These are phyloP conservation scores for Muntiacus muntjak DNA, from an alignment of 2,113 vertebrate genomes.

Conservation along the genomic window DNA sequence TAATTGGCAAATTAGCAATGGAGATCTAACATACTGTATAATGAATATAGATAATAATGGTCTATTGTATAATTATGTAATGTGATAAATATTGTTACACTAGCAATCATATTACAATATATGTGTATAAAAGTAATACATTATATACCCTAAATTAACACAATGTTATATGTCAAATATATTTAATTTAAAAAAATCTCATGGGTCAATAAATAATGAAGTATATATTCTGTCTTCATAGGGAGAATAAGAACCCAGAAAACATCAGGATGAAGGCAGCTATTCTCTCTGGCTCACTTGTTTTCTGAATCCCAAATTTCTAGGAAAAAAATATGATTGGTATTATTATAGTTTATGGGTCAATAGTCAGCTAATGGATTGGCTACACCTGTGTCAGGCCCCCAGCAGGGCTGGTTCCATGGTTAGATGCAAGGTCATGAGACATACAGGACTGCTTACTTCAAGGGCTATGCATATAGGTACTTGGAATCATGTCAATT, in stretches of 20 bases:
- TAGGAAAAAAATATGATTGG: conserved; percentile 5
- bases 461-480: not conserved
- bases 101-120: not conserved
- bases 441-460: not conserved
- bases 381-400: not conserved
- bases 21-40: not conserved
- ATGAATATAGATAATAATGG: not conserved
- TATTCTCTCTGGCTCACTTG: not conserved
- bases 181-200: not conserved
- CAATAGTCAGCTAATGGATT: not conserved
- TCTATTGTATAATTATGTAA: not conserved
- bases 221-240: not conserved
- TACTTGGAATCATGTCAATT: not conserved
- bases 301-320: not conserved
- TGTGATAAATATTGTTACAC: not conserved
- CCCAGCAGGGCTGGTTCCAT: not conserved
- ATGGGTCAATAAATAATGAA: not conserved
- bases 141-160: not conserved
- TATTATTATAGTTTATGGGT: not conserved
- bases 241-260: not conserved
- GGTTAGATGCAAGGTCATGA: not conserved
- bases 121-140: not conserved
- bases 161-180: not conserved
- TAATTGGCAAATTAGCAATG: not conserved
- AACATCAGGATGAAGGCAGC: not conserved